Percentiles rank a stretch among this genome's conserved stretches.
phyloP scores from a whole-genome alignment of 1,140 invertebrate species.

The Solenopsis fugax region DNA sequence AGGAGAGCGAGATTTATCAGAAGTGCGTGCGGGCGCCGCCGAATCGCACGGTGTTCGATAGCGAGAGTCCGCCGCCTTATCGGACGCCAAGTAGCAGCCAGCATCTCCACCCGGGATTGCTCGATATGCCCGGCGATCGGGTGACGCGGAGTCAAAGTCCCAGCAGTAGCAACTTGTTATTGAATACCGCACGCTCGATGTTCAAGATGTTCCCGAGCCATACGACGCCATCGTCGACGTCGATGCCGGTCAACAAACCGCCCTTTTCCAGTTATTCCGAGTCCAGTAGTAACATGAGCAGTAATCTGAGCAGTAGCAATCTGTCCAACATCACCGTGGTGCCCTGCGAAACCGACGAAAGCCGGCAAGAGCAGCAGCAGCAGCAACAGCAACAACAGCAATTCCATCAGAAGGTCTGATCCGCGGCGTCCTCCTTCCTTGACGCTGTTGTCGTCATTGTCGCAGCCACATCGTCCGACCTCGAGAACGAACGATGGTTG shows the following conservation, averaged over 20 bases:
- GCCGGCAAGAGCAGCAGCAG: conserved; percentile 79
- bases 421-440: conserved; percentile 68
- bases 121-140: conserved; percentile 80
- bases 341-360: conserved; percentile 84
- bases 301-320: conserved; percentile 82
- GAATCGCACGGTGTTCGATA: conserved; percentile 90
- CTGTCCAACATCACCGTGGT: conserved; percentile 84
- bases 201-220: conserved; percentile 78
- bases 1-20: conserved; percentile 90
- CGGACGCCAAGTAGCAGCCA: conserved; percentile 87
- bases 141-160: conserved; percentile 84
- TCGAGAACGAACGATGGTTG: conserved; percentile 60
- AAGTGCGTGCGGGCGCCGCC: conserved; percentile 91
- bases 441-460: conserved; percentile 64
- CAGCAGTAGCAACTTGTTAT: conserved; percentile 78
- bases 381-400: conserved; percentile 72
- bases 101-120: conserved; percentile 81
- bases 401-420: conserved; percentile 82
- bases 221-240: conserved; percentile 73
- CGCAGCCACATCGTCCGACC: conserved; percentile 35
- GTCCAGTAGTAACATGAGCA: conserved; percentile 79
- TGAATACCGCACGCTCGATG: conserved; percentile 73
- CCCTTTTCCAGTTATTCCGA: conserved; percentile 84
- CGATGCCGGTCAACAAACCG: conserved; percentile 74
- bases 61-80: conserved; percentile 90